These are phyloP conservation scores for Lepidothrix coronata DNA, from an alignment of 2,113 vertebrate genomes.

Conservation along the genomic window DNA sequence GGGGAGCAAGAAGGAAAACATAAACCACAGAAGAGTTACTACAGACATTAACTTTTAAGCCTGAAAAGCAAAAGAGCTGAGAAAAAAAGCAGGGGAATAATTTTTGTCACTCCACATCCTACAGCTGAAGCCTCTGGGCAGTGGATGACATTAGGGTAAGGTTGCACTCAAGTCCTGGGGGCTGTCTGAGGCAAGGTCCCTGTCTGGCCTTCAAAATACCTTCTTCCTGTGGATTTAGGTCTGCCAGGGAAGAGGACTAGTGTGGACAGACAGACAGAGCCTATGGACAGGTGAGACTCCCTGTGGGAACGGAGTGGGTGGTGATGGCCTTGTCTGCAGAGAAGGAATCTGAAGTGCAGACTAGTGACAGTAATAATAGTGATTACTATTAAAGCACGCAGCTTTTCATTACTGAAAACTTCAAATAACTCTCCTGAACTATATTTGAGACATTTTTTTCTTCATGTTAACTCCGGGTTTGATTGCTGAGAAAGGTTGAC, in stretches of 20 bases:
- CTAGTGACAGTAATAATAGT: conserved; percentile 31
- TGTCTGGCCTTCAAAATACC: background rate
- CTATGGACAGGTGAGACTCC: background rate
- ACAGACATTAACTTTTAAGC: conserved; percentile 12
- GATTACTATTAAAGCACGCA: conserved; percentile 33
- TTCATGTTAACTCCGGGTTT: conserved; percentile 24
- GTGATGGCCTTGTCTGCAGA: background rate
- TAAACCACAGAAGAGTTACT: conserved; percentile 42
- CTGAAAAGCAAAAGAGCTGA: background rate
- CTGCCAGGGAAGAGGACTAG: background rate
- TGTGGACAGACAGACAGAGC: background rate
- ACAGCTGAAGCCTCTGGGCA: background rate
- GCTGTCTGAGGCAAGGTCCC: background rate
- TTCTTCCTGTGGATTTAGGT: background rate
- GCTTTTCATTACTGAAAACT: conserved; percentile 65
- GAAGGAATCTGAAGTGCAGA: conserved; percentile 35
- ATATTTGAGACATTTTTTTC: background rate
- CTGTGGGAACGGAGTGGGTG: background rate
- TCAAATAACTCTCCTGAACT: conserved; percentile 64
- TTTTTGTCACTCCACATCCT: background rate
- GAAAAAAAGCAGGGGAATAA: background rate
- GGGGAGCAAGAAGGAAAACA: conserved; percentile 45
- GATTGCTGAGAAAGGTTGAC: conserved; percentile 59
- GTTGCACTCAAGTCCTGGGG: background rate
- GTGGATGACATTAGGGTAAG: fast-evolving